phyloP scores from a whole-genome alignment of 2,797 vertebrate species.

The Echiichthys vipera region DNA sequence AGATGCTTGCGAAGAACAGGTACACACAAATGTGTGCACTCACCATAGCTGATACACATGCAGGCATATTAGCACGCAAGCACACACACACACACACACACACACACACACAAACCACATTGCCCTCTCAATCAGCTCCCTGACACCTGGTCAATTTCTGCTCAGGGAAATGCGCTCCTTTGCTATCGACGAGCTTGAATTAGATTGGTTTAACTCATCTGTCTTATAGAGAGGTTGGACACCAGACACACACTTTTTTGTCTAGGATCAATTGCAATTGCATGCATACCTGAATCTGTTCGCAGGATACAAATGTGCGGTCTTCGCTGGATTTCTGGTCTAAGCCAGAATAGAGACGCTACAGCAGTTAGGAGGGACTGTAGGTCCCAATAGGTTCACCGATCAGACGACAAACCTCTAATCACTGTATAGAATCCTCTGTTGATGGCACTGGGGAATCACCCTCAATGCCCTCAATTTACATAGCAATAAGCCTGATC shows the following conservation, averaged over 20 bases:
- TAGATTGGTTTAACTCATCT: slow-evolving; percentile 72
- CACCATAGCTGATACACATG: slow-evolving; percentile 14
- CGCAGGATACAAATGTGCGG: neutral
- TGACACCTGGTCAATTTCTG: slow-evolving; percentile 75
- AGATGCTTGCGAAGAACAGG: slow-evolving; percentile 39
- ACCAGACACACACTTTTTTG: slow-evolving; percentile 30
- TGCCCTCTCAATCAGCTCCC: slow-evolving; percentile 62
- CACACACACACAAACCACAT: slow-evolving; percentile 11
- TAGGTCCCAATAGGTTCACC: neutral
- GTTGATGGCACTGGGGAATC: neutral
- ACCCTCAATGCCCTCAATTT: neutral
- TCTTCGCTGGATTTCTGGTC: neutral
- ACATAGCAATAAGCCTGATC: neutral
- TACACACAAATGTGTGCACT: slow-evolving; percentile 20
- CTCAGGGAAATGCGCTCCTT: slow-evolving; percentile 61
- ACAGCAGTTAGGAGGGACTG: neutral
- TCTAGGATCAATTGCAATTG: slow-evolving; percentile 19
- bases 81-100: neutral
- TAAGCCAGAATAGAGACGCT: neutral
- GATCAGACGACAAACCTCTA: neutral
- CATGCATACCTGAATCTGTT: slow-evolving; percentile 4
- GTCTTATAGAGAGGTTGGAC: slow-evolving; percentile 68
- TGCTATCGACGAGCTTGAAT: slow-evolving; percentile 72
- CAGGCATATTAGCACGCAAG: slow-evolving; percentile 6
- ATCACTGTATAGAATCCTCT: neutral